These are phyloP conservation scores for Melikaiella ostensackeni DNA, from an alignment of 2,888 invertebrate species.

Conservation along the genomic window DNA sequence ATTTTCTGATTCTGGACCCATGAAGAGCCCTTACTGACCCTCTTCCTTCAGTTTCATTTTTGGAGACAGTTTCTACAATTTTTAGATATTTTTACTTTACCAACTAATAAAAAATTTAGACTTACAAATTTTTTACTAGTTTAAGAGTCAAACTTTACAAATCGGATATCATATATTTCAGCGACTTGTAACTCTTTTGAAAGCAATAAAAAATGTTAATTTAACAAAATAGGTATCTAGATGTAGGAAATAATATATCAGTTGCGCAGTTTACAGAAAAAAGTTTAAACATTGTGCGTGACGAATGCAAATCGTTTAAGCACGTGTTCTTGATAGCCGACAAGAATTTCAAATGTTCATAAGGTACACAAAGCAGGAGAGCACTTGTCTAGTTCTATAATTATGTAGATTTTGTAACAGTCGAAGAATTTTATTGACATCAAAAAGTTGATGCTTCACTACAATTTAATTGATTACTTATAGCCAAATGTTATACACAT, in stretches of 20 bases:
- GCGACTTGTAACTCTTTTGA: neutral
- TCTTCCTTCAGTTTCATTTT: too few relatives aligned
- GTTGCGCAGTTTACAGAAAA: constrained; percentile 57
- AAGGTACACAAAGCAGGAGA: neutral
- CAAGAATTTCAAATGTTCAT: constrained; percentile 20
- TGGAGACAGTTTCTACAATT: too few relatives aligned
- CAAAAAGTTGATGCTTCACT: neutral
- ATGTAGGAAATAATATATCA: constrained; percentile 40
- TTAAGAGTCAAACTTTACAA: too few relatives aligned
- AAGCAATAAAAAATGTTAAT: neutral
- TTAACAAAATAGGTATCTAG: neutral
- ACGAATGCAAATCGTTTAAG: constrained; percentile 50
- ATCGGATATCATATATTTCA: too few relatives aligned
- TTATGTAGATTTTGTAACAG: neutral
- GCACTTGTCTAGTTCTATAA: neutral
- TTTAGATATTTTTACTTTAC: too few relatives aligned
- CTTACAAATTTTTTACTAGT: too few relatives aligned
- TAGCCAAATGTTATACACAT: too few relatives aligned
- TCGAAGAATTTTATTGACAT: neutral
- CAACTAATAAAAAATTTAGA: too few relatives aligned
- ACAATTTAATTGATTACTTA: neutral
- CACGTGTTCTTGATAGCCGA: constrained; percentile 52
- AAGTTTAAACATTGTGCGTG: constrained; percentile 51
- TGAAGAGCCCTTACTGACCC: too few relatives aligned
- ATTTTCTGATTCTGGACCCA: too few relatives aligned